Percentiles rank a stretch among this genome's conserved stretches.
Conservation (phyloP, 2,888 invertebrate species). For the Cybosia mesomella region DNA sequence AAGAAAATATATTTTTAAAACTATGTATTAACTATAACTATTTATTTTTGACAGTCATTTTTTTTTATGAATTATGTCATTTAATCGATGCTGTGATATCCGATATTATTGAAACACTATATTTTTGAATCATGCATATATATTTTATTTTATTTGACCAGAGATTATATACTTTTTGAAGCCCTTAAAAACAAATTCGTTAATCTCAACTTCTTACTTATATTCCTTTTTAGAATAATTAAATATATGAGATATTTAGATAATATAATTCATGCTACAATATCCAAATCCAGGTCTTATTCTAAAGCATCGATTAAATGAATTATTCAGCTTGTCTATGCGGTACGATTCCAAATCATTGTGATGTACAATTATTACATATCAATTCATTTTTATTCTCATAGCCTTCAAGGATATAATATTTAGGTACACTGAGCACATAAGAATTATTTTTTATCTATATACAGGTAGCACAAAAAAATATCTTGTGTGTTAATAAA, state of each 20-base stretch:
- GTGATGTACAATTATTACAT: conserved; percentile 78
- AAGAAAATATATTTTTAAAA: conserved; percentile 27
- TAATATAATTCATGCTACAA: background rate
- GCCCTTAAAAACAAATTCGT: background rate
- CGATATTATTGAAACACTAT: background rate
- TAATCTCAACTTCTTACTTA: too few relatives aligned
- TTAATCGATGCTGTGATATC: conserved; percentile 20
- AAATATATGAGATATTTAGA: background rate
- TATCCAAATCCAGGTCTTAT: background rate
- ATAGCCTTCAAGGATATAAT: conserved; percentile 65
- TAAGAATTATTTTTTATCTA: conserved; percentile 59
- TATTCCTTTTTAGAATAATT: background rate
- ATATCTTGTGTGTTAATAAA: conserved; percentile 15
- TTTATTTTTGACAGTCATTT: conserved; percentile 34
- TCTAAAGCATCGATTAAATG: conserved; percentile 6
- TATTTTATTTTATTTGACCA: background rate
- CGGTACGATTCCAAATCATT: conserved; percentile 55
- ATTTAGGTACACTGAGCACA: conserved; percentile 58
- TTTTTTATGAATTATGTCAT: conserved; percentile 24
- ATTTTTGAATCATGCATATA: background rate
- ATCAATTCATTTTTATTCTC: conserved; percentile 71
- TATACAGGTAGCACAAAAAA: conserved; percentile 38
- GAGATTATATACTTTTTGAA: too few relatives aligned
- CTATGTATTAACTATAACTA: conserved; percentile 13
- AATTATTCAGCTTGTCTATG: conserved; percentile 31